A percentile compares a stretch with the other conserved stretches of the same genome.
Evolutionary conservation across 2,797 vertebrate genomes (phyloP).

Genomic region (Gallirallus australis): DNA sequence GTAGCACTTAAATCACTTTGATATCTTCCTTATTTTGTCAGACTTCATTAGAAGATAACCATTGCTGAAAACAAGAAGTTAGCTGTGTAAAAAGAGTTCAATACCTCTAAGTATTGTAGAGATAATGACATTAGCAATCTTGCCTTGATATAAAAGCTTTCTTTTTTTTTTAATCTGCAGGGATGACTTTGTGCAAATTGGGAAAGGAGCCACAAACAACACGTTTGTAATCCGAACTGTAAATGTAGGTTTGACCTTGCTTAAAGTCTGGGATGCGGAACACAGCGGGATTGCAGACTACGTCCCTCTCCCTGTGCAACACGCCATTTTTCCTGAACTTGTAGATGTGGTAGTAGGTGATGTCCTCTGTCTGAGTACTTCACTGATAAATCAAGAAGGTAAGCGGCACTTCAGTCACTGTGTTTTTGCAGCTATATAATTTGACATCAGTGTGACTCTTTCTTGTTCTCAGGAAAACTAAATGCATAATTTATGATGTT

Average conservation of each 20-base stretch:
- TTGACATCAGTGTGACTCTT: not conserved
- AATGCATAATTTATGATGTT: constrained; percentile 38
- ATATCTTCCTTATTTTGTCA: not conserved
- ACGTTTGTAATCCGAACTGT: constrained; percentile 87
- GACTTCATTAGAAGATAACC: not conserved
- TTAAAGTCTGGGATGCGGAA: constrained; percentile 87
- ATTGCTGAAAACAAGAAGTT: not conserved
- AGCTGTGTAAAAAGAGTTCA: not conserved
- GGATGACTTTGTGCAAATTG: constrained; percentile 93
- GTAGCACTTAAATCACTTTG: not conserved
- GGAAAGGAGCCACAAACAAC: constrained; percentile 85
- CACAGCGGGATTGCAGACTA: constrained; percentile 88
- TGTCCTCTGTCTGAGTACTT: constrained; percentile 77
- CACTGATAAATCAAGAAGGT: constrained; percentile 75
- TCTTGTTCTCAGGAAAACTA: not conserved
- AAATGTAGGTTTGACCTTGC: constrained; percentile 87
- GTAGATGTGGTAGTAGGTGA: constrained; percentile 85
- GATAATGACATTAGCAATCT: not conserved
- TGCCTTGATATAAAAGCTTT: not conserved
- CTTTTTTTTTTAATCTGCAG: constrained; percentile 66
- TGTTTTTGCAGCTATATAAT: not conserved
- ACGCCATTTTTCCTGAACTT: constrained; percentile 85
- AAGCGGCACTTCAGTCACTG: not conserved
- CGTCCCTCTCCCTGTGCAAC: constrained; percentile 87
- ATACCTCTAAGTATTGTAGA: not conserved